Conservation (phyloP, 1,140 invertebrate genomes). For the Cepaea nemoralis region DNA sequence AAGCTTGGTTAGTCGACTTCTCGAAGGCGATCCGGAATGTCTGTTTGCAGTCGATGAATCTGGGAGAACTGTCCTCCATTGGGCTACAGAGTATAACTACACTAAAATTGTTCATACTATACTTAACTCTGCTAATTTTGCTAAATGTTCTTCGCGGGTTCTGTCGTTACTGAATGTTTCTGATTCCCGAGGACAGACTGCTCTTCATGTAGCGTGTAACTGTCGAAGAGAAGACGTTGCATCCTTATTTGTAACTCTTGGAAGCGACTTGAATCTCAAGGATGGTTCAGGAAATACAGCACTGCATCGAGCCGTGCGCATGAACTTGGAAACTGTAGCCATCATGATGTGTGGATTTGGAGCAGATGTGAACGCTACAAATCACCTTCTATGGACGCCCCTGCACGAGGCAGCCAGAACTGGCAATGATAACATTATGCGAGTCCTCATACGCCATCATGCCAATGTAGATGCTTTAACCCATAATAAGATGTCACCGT, state of each 20-base stretch:
- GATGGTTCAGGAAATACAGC: conserved; percentile 59
- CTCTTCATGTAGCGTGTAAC: conserved; percentile 64
- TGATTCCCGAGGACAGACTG: conserved; percentile 61
- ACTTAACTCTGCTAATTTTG: not conserved
- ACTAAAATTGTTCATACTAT: conserved; percentile 52
- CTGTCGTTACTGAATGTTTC: conserved; percentile 48
- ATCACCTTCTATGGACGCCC: conserved; percentile 60
- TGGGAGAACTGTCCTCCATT: conserved; percentile 61
- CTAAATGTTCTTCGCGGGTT: not conserved
- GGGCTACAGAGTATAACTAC: conserved; percentile 64
- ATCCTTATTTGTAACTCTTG: conserved; percentile 53
- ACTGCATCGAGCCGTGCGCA: conserved; percentile 63
- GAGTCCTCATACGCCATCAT: conserved; percentile 53
- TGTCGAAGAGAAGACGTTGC: conserved; percentile 58
- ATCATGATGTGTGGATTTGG: conserved; percentile 60
- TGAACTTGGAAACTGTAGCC: conserved; percentile 57
- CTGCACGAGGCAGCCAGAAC: conserved; percentile 63
- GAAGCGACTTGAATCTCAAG: conserved; percentile 50
- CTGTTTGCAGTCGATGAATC: conserved; percentile 47
- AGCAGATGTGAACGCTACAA: conserved; percentile 56
- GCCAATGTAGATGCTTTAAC: conserved; percentile 60
- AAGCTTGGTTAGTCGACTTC: conserved; percentile 48
- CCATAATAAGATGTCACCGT: conserved; percentile 57
- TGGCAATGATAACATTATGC: conserved; percentile 61
- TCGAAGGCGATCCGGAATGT: conserved; percentile 44